A percentile compares a stretch with the other conserved stretches of the same genome.
Conservation (phyloP, 2,113 vertebrate genomes). For the Oncorhynchus kisutch region DNA sequence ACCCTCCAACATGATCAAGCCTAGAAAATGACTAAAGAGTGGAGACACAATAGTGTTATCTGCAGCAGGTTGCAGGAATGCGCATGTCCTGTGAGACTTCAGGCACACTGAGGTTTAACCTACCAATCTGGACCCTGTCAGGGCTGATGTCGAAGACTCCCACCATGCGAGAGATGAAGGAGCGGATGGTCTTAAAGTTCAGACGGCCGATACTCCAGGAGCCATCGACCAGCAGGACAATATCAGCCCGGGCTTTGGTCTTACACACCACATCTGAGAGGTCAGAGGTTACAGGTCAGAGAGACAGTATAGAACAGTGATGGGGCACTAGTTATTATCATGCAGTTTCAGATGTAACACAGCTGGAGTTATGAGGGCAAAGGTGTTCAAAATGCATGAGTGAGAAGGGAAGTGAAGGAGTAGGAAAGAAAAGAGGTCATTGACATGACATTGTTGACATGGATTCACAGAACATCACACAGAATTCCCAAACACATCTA, state of each 20-base stretch:
- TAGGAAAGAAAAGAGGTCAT: constrained; percentile 24
- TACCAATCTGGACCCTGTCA: constrained; percentile 93
- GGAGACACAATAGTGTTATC: no score
- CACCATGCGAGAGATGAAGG: constrained; percentile 90
- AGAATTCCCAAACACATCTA: constrained; percentile 12
- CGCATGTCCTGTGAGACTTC: background rate
- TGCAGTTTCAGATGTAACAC: background rate
- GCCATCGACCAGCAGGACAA: constrained; percentile 93
- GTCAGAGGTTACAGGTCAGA: constrained; percentile 47
- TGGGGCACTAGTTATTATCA: background rate
- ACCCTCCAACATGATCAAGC: no score
- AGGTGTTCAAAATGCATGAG: constrained; percentile 1
- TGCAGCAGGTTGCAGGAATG: background rate
- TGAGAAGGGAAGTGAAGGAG: constrained; percentile 30
- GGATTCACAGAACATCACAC: constrained; percentile 6
- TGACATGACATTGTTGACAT: constrained; percentile 9
- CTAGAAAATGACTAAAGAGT: no score
- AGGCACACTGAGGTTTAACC: constrained; percentile 52
- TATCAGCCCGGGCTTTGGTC: constrained; percentile 92
- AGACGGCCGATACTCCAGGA: constrained; percentile 97
- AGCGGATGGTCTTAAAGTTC: constrained; percentile 92
- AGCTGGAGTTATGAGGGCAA: background rate
- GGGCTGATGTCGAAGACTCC: constrained; percentile 95
- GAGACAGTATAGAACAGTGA: constrained; percentile 18
- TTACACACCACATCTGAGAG: constrained; percentile 83